Conservation (phyloP, 2,113 vertebrate genomes). For the Gorsachius goisagi region DNA sequence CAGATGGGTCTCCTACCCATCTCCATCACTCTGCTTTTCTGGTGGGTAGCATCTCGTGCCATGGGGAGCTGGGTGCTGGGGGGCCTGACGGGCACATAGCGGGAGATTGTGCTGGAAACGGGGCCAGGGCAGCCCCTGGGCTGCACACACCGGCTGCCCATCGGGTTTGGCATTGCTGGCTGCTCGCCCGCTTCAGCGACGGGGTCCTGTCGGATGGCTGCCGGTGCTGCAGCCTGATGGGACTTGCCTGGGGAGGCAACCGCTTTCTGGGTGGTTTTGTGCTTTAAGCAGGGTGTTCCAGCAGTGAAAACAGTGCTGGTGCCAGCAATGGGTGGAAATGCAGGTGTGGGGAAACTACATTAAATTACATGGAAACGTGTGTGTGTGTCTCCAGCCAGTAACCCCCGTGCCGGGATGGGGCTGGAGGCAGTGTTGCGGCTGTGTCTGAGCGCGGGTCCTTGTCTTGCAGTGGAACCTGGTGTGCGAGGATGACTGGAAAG, state of each 20-base stretch:
- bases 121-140: background rate
- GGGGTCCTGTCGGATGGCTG: background rate
- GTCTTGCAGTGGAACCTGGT: conserved; percentile 83
- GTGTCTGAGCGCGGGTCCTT: background rate
- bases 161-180: background rate
- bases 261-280: background rate
- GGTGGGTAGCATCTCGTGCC: background rate
- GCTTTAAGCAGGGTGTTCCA: background rate
- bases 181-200: fast-evolving
- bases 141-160: background rate
- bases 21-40: background rate
- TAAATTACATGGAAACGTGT: background rate
- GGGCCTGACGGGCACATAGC: fast-evolving
- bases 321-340: background rate
- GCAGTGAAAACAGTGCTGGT: background rate
- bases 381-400: background rate
- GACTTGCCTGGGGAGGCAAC: background rate
- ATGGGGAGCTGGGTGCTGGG: background rate
- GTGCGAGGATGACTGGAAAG: conserved; percentile 83
- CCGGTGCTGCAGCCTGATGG: background rate
- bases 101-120: background rate
- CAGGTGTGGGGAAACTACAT: background rate
- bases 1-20: background rate
- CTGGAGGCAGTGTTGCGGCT: fast-evolving
- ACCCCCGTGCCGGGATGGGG: background rate